Percentiles rank a stretch among this genome's conserved stretches.
Conservation (phyloP, 2,113 vertebrate species). For the Siniperca chuatsi region DNA sequence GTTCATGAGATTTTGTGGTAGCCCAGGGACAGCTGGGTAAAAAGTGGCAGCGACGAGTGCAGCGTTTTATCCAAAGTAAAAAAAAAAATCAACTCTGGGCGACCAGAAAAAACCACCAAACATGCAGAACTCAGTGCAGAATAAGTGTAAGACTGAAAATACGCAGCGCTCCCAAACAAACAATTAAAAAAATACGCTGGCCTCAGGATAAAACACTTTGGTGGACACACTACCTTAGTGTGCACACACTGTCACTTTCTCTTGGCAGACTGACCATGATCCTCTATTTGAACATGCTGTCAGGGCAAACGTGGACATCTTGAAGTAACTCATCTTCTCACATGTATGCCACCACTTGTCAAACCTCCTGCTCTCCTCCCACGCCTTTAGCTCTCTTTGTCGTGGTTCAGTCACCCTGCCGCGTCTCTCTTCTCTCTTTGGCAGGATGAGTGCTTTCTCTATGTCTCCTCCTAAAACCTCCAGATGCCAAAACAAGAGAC, state of each 20-base stretch:
- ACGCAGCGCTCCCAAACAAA: no score
- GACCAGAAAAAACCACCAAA: no score
- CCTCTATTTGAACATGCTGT: slow-evolving; percentile 20
- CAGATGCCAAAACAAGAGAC: slow-evolving; percentile 37
- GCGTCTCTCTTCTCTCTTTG: background rate
- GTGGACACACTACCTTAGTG: no score
- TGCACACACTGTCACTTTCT: slow-evolving; percentile 38
- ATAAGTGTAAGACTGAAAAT: no score
- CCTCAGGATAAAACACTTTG: no score
- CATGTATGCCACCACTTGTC: slow-evolving; percentile 21
- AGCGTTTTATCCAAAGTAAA: no score
- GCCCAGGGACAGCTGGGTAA: no score
- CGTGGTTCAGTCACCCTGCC: background rate
- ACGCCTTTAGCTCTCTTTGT: slow-evolving; percentile 31
- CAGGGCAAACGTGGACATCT: slow-evolving; percentile 32
- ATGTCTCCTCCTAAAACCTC: slow-evolving; percentile 3
- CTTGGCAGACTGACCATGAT: slow-evolving; percentile 16
- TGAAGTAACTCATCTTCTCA: slow-evolving; percentile 40
- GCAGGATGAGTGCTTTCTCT: background rate
- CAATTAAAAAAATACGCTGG: no score
- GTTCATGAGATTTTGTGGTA: no score
- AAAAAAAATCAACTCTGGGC: no score
- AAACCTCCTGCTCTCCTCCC: slow-evolving; percentile 37
- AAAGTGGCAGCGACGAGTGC: no score
- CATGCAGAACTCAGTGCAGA: no score